A percentile compares a stretch with the other conserved stretches of the same genome.
phyloP scores from a whole-genome alignment of 2,113 vertebrate species.

The Tachycineta bicolor region DNA sequence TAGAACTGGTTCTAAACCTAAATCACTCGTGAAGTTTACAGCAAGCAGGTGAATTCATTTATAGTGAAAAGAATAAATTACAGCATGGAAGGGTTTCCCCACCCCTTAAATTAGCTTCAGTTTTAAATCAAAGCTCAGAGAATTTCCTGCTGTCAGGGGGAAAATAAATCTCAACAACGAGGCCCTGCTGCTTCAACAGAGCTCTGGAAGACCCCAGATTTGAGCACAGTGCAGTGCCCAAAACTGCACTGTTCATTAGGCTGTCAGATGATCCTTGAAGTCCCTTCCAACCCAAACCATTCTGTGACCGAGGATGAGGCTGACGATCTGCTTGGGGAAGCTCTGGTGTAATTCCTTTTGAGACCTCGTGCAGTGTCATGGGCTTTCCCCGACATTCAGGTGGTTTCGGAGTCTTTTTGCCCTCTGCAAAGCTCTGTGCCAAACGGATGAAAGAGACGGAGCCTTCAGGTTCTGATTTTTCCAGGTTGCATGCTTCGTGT shows the following conservation, averaged over 20 bases:
- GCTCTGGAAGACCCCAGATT: not conserved
- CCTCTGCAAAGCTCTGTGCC: no score
- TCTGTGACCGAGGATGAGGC: not conserved
- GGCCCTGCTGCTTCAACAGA: not conserved
- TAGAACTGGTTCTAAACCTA: not conserved
- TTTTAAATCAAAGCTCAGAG: not conserved
- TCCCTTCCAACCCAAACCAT: not conserved
- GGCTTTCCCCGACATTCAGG: no score
- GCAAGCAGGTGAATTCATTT: constrained; percentile 1
- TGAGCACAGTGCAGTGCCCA: not conserved
- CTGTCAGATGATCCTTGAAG: not conserved
- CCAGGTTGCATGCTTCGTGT: no score
- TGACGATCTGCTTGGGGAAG: not conserved
- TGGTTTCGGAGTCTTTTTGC: no score
- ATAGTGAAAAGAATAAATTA: not conserved
- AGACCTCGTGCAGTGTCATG: no score
- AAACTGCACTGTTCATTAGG: not conserved
- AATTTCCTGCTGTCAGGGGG: not conserved
- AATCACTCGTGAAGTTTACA: not conserved
- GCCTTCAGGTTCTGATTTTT: no score
- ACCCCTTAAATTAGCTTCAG: not conserved
- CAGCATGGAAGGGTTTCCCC: not conserved
- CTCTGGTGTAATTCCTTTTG: not conserved
- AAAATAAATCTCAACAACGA: not conserved
- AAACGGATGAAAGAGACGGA: no score